Conservation (phyloP, 2,113 vertebrate genomes). For the Tychaedon coryphoeus region DNA sequence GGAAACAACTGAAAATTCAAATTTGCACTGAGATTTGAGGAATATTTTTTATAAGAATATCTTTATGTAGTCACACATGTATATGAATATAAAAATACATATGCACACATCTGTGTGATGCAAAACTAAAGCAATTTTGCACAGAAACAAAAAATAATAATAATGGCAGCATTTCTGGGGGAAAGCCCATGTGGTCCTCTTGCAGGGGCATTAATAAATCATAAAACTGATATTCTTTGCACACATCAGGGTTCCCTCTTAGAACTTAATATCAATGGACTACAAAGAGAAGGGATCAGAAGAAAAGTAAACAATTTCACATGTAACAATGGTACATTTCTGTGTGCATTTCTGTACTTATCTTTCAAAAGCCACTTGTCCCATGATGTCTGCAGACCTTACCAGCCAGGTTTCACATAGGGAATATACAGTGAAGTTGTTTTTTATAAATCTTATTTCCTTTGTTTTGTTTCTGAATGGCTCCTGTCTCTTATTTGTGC, state of each 20-base stretch:
- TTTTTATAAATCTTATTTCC: background rate
- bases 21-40: background rate
- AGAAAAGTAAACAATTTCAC: constrained; percentile 20
- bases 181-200: background rate
- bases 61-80: background rate
- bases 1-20: constrained; percentile 9
- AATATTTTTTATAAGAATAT: background rate
- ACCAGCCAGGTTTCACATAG: background rate
- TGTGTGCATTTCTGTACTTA: background rate
- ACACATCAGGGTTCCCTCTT: constrained; percentile 39
- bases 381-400: background rate
- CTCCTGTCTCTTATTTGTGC: background rate
- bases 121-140: background rate
- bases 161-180: background rate
- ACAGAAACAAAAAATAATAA: background rate
- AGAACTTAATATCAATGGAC: constrained; percentile 10
- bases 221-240: constrained; percentile 17
- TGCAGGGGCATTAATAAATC: constrained; percentile 51
- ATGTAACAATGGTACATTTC: constrained; percentile 3
- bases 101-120: background rate
- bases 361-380: background rate
- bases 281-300: constrained; percentile 50
- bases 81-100: background rate
- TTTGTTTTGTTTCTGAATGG: background rate
- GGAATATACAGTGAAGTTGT: background rate